Evolutionary conservation across 2,113 vertebrate species (phyloP).

Genomic region (Isurus oxyrinchus): DNA sequence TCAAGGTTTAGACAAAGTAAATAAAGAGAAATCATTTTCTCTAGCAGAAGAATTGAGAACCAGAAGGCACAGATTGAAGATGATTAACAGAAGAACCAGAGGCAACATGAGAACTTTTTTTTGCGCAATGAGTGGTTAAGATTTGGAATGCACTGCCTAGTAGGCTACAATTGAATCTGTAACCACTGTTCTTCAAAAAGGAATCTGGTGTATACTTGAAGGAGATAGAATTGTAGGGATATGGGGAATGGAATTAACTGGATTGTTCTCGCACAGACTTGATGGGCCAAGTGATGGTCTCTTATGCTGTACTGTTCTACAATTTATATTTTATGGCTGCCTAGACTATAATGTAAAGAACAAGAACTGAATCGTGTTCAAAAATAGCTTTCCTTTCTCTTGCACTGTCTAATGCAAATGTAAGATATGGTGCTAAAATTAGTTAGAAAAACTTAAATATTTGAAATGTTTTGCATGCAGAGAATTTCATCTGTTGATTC

Average conservation of each 20-base stretch:
- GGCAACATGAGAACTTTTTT: background rate
- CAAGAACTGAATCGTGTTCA: background rate
- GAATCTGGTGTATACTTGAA: background rate
- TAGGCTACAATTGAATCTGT: background rate
- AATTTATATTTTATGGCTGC: background rate
- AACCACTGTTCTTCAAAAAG: background rate
- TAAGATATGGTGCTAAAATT: background rate
- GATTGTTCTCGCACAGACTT: background rate
- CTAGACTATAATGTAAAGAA: background rate
- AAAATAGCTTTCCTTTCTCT: background rate
- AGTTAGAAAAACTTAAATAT: background rate
- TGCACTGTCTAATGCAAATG: background rate
- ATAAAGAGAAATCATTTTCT: background rate
- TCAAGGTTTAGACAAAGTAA: background rate
- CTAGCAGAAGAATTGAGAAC: background rate
- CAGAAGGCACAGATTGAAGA: background rate
- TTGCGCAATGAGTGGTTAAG: background rate
- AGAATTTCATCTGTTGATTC: background rate
- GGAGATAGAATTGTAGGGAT: background rate
- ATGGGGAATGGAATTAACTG: background rate
- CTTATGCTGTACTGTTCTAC: background rate
- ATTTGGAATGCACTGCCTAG: background rate
- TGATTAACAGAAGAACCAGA: background rate
- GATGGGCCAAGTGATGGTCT: background rate
- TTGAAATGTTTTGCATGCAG: background rate